Evolutionary conservation across 2,888 invertebrate genomes (phyloP), one percentile per base, ranked within the genome.

Genomic region (Nomada fucata): DNA sequence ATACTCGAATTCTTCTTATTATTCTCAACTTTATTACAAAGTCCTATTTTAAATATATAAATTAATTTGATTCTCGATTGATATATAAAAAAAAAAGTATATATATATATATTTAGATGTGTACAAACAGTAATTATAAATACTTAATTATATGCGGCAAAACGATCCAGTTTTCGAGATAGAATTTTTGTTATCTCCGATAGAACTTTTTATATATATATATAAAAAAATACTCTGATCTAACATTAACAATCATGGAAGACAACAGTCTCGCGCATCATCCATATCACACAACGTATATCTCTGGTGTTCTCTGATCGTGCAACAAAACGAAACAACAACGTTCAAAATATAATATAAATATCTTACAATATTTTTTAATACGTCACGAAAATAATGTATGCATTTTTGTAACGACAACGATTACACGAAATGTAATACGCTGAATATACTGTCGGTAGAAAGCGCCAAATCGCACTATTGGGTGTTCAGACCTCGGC

Each of bases 1-100:
- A 67, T 59, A 52, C 42, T 64, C 50, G 52, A 59, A 76, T 75
- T 72, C 67, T 20, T 86, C 61, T 85, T 72, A 79, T 57, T 57
- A 57, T 75, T 77, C 23, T 71, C 63, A 82, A 68, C 78, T 87
- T 85, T 81, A 87, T 84, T 87, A 81, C 68, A 82, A 87, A 86
- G 65, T 83, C 60, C 59, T 76, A 61, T 72, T 13, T 75, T 75
- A 75, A 80, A 74, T 84, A 74, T 84, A 81, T 80, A 84, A 85
- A 85, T 77, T 86, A 81, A 82, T 84, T 87, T 87, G 76, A 84
- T 84, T 86, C 63, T 79, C 55, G 50, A 44, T 78, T 86, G 53
- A 59, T 67, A 74, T 86, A 87, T 76, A 87, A 87, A 87, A 23
- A 57, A 20, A 61, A 23, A 57, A 20, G 52, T 23, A 23, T 23